Percentiles rank a stretch among this genome's conserved stretches.
phyloP scores from a whole-genome alignment of 2,888 invertebrate species.

The Perizoma flavofasciatum region DNA sequence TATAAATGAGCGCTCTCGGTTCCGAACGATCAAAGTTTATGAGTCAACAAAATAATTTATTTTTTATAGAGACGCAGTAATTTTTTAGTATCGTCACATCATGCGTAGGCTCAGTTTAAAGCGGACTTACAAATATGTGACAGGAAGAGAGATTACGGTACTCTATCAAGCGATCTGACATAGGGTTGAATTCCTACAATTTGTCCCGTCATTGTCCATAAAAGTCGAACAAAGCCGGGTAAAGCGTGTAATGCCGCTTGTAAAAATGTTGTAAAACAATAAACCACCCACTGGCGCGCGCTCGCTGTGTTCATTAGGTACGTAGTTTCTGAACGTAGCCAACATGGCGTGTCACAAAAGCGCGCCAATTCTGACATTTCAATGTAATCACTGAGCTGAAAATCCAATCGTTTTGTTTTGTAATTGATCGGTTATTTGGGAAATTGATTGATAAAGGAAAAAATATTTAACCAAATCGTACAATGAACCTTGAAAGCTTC shows the following conservation, averaged over 20 bases:
- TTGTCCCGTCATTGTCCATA: constrained; percentile 67
- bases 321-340: constrained; percentile 41
- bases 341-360: constrained; percentile 49
- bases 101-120: constrained; percentile 43
- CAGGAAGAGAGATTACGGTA: constrained; percentile 69
- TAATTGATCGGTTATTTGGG: constrained; percentile 40
- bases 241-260: constrained; percentile 62
- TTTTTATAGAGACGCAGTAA: constrained; percentile 36
- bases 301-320: constrained; percentile 13
- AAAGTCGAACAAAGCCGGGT: constrained; percentile 54
- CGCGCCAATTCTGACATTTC: constrained; percentile 50
- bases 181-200: constrained; percentile 61
- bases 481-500: too few relatives aligned
- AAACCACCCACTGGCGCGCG: constrained; percentile 67
- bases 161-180: constrained; percentile 66
- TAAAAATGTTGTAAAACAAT: constrained; percentile 80
- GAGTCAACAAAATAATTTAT: constrained; percentile 42
- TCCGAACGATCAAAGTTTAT: constrained; percentile 34
- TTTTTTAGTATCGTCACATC: constrained; percentile 35
- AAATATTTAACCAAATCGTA: neutral
- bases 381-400: constrained; percentile 43
- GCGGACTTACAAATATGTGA: constrained; percentile 58
- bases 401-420: constrained; percentile 35
- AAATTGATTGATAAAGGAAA: constrained; percentile 44
- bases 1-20: constrained; percentile 18